Evolutionary conservation across 37 sponge, comb jelly and placozoan species (phyloP), one percentile per base, ranked within the genome.

Genomic region (Beroe forskalii): DNA sequence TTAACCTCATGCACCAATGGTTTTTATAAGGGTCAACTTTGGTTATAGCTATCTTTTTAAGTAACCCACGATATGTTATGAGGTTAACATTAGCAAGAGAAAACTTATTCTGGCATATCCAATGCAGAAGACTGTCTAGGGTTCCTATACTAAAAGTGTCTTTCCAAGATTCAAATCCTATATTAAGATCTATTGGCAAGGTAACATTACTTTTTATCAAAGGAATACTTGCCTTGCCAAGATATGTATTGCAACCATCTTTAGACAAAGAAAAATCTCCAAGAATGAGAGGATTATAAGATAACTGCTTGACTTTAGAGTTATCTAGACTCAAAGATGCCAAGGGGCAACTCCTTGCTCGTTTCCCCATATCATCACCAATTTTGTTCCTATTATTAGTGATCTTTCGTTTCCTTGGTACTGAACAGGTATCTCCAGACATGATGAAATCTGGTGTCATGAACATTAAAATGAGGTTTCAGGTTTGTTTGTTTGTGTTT

Each of bases 71-170:
- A 25, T 44, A 80, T 41, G 86, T 80, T 4, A 80, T 20, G 6
- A 80, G 55, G 4, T 42, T 28, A n/a, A 80, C 40, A 25, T 41
- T 44, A 44, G 40, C 86, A 23, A 25, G 28, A 25, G 25, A 6
- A 43, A 80, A 80, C 12, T 80, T 80, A 42, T 80, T 80, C 37
- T 44, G 1, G 48, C 86, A 44, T 28, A 80, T 80, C 86, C 86
- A 80, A 32, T 41, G 9, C 25, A 80, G 35, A 32, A 80, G n/a
- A 44, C 37, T n/a, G 40, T 80, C 86, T 4, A 80, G 4, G 20
- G 27, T 44, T 4, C 40, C 22, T 41, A 80, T 44, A 14, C 32
- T 37, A 23, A 38, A 44, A n/a, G 24, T 14, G 40, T 80, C 86
- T 6, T 80, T 0, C 44, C 55, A 80, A 4, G 40, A 25, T 43